Conservation (phyloP, 2,888 invertebrate genomes). For the Creontiades dilutus region DNA sequence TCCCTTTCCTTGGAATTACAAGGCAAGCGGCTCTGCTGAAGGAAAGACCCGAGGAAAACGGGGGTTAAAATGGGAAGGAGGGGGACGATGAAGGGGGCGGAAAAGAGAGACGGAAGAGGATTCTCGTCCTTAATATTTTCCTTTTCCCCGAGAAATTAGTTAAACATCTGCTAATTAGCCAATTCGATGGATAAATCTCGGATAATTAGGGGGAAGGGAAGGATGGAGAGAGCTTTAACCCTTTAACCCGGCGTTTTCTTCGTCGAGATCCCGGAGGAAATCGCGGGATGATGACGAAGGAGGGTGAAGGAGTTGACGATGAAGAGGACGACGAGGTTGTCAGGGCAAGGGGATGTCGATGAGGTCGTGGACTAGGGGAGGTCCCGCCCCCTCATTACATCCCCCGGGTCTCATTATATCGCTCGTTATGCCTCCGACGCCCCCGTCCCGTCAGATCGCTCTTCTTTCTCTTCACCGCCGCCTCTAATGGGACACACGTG, state of each 20-base stretch:
- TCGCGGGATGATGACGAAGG: not conserved
- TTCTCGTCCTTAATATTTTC: constrained; percentile 68
- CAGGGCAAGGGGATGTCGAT: not conserved
- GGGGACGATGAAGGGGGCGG: not conserved
- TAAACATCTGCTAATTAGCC: constrained; percentile 72
- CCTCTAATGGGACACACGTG: constrained; percentile 60
- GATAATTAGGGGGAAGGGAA: constrained; percentile 32
- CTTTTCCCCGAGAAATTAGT: constrained; percentile 67
- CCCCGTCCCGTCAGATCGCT: not conserved
- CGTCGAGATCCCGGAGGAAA: not conserved
- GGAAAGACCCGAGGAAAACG: constrained; percentile 33
- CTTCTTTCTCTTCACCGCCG: not conserved
- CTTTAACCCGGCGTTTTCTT: constrained; percentile 6
- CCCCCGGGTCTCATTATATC: constrained; percentile 41
- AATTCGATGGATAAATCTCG: constrained; percentile 65
- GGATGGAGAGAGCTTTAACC: not conserved
- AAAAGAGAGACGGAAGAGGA: not conserved
- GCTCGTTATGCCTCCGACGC: constrained; percentile 13
- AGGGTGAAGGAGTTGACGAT: not conserved
- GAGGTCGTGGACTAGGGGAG: not conserved
- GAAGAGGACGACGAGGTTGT: not conserved
- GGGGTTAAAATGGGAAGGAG: not conserved
- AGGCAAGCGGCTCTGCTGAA: constrained; percentile 21
- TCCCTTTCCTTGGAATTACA: constrained; percentile 60
- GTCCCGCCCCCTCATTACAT: not conserved